Evolutionary conservation across 2,888 invertebrate genomes (phyloP).

Genomic region (Aproaerema taeniolella): DNA sequence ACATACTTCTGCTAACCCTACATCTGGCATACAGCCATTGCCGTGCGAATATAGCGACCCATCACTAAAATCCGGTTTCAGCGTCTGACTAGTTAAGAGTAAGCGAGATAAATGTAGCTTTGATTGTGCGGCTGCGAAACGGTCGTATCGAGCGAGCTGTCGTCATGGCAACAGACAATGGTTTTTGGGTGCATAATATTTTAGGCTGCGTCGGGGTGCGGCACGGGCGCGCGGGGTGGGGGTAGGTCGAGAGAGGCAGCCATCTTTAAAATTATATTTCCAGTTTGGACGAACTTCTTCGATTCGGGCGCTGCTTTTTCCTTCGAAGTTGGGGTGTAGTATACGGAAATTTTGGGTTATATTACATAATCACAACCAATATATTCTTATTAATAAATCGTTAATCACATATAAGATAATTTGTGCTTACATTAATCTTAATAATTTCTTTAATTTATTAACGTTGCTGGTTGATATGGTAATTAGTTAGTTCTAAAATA

Average conservation of each 20-base stretch:
- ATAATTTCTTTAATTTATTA: too few species aligned
- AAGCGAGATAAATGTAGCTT: constrained; percentile 65
- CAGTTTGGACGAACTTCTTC: constrained; percentile 67
- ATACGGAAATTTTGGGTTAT: constrained; percentile 33
- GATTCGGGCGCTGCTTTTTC: constrained; percentile 53
- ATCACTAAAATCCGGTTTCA: constrained; percentile 55
- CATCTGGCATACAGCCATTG: constrained; percentile 67
- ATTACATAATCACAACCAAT: neutral
- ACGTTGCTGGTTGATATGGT: too few species aligned
- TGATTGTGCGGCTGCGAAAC: constrained; percentile 53
- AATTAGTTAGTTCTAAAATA: too few species aligned
- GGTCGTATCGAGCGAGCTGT: constrained; percentile 69
- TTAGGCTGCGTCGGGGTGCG: constrained; percentile 67
- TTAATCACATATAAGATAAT: too few species aligned
- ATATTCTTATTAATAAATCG: too few species aligned
- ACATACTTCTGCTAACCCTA: constrained; percentile 59
- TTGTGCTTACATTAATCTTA: too few species aligned
- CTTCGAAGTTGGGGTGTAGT: constrained; percentile 37
- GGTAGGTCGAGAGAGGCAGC: constrained; percentile 57
- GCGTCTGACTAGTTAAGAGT: constrained; percentile 56
- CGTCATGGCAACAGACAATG: constrained; percentile 76
- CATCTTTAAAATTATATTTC: constrained; percentile 77
- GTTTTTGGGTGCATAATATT: constrained; percentile 78
- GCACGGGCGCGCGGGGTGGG: constrained; percentile 43
- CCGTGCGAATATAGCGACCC: constrained; percentile 46